These are phyloP conservation scores for Mythimna impura DNA, from an alignment of 2,888 invertebrate species.

Conservation along the genomic window DNA sequence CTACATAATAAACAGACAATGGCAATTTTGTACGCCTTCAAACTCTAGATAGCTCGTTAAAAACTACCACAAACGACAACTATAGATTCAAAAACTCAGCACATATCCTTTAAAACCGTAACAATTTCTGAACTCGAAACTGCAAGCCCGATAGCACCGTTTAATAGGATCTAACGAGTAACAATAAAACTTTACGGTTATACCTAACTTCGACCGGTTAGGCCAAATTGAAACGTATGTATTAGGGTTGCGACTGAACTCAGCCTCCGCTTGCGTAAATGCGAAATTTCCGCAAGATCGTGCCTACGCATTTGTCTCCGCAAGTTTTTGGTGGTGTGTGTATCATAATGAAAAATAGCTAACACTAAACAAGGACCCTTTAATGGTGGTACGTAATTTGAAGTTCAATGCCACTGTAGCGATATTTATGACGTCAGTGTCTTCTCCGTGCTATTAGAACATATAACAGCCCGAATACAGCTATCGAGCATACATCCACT, in stretches of 20 bases:
- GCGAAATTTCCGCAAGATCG: background rate
- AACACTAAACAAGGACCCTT: too few species aligned
- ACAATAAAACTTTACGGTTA: slow-evolving; percentile 76
- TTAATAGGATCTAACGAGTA: slow-evolving; percentile 73
- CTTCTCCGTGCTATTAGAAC: too few species aligned
- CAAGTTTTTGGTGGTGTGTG: too few species aligned
- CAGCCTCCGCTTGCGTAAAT: background rate
- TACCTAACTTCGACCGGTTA: slow-evolving; percentile 66
- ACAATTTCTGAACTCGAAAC: slow-evolving; percentile 52
- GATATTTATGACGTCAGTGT: too few species aligned
- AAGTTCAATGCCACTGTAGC: too few species aligned
- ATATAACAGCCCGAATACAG: too few species aligned
- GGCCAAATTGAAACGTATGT: slow-evolving; percentile 63
- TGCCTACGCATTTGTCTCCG: background rate
- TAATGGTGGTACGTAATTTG: too few species aligned
- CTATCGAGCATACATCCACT: too few species aligned
- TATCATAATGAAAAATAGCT: too few species aligned
- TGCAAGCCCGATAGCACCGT: slow-evolving; percentile 57
- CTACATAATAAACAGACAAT: background rate
- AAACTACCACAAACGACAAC: slow-evolving; percentile 7
- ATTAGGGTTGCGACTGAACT: background rate
- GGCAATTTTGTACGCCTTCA: background rate
- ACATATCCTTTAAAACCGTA: slow-evolving; percentile 23
- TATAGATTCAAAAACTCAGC: slow-evolving; percentile 30
- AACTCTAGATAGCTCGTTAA: background rate